phyloP scores from a whole-genome alignment of 2,113 vertebrate genomes.

The Sander lucioperca region DNA sequence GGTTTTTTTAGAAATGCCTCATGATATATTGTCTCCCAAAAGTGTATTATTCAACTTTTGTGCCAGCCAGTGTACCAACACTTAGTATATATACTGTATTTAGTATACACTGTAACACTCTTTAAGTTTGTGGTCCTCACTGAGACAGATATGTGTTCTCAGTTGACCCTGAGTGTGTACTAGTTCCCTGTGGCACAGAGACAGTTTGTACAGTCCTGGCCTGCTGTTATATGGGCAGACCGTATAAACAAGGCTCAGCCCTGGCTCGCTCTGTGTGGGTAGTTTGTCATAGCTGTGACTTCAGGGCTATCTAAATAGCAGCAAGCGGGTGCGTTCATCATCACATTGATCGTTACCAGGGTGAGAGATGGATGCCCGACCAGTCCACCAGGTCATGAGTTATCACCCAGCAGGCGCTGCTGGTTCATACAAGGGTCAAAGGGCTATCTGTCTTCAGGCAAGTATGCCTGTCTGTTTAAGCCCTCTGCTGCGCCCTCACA shows the following conservation, averaged over 20 bases:
- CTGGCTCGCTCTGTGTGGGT: constrained; percentile 57
- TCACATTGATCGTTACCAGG: constrained; percentile 71
- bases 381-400: constrained; percentile 75
- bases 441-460: constrained; percentile 71
- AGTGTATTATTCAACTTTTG: too few relatives aligned
- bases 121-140: constrained; percentile 10
- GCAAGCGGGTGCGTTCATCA: constrained; percentile 68
- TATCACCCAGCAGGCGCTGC: constrained; percentile 69
- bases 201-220: constrained; percentile 36
- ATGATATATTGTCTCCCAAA: too few relatives aligned
- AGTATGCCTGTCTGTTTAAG: constrained; percentile 43
- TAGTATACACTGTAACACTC: neutral
- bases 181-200: constrained; percentile 52
- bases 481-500: neutral
- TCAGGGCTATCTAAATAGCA: constrained; percentile 81
- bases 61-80: too few relatives aligned
- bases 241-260: constrained; percentile 64
- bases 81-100: too few relatives aligned
- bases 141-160: constrained; percentile 18
- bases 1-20: too few relatives aligned
- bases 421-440: constrained; percentile 75
- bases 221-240: constrained; percentile 49
- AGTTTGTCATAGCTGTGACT: constrained; percentile 78
- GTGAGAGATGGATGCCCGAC: constrained; percentile 71
- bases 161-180: constrained; percentile 52